phyloP scores from a whole-genome alignment of 2,113 vertebrate species.

The Neodon shergylaensis region DNA sequence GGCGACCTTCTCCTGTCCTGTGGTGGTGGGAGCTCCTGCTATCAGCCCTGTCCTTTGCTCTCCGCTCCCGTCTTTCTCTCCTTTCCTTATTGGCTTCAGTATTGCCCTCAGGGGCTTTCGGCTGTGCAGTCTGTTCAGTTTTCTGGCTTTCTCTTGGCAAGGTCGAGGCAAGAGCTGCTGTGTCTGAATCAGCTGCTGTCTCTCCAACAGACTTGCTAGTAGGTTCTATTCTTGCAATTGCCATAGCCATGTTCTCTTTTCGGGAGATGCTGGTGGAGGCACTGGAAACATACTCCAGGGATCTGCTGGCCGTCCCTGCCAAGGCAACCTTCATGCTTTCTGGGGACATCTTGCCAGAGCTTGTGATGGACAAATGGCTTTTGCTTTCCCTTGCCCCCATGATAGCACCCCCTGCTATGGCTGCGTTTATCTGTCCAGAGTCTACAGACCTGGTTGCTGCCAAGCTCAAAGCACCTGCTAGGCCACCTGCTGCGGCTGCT shows the following conservation, averaged over 20 bases:
- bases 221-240: fast-evolving
- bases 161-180: fast-evolving
- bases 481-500: fast-evolving
- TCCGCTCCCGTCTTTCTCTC: neutral
- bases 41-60: neutral
- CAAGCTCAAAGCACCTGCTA: neutral
- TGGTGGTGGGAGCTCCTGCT: fast-evolving
- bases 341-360: neutral
- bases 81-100: neutral
- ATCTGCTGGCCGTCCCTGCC: neutral
- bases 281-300: neutral
- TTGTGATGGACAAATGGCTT: neutral
- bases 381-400: neutral
- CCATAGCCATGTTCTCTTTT: fast-evolving
- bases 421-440: fast-evolving
- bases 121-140: fast-evolving
- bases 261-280: neutral
- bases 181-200: fast-evolving
- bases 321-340: neutral
- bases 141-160: fast-evolving
- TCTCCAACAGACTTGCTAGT: neutral
- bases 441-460: neutral
- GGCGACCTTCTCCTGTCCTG: neutral
- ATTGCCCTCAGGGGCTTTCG: fast-evolving
- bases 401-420: fast-evolving